Conservation (phyloP, 2,113 vertebrate genomes). For the rat (Rattus norvegicus) region GRCr8 NC_086026.1:96877001-96877500, state of each 20-base stretch:
- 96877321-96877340: background rate
- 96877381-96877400: background rate
- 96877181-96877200: background rate
- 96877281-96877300: constrained; percentile 7
- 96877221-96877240: background rate
- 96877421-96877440: background rate
- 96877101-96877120: background rate
- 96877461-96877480: constrained; percentile 27
- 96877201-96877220: background rate
- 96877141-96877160: constrained; percentile 34
- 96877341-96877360: background rate
- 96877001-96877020: background rate
- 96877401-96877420: background rate
- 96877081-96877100: constrained; percentile 30
- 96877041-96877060: background rate
- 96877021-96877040: background rate
- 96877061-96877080: constrained; percentile 16
- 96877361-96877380: background rate
- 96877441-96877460: background rate
- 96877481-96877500: background rate
- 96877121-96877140: background rate
- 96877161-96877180: background rate
- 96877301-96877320: background rate
- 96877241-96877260: background rate
- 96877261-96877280: background rate